These are phyloP conservation scores for Polyploca ridens DNA, from an alignment of 2,888 invertebrate genomes.

Conservation along the genomic window DNA sequence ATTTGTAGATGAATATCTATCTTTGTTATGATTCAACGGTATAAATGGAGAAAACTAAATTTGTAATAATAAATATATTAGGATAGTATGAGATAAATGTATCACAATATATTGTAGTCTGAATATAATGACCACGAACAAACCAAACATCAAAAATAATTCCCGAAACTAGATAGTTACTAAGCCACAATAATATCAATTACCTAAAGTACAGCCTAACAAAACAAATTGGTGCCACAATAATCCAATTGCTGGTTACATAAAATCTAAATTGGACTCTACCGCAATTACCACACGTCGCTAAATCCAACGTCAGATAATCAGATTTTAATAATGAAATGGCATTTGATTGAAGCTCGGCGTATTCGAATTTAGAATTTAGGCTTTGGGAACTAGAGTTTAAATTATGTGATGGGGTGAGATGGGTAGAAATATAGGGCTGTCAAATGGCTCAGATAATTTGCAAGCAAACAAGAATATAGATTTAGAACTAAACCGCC, in stretches of 20 bases:
- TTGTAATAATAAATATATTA: too few species aligned
- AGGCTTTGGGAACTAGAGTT: conserved; percentile 16
- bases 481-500: too few species aligned
- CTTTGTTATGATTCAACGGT: too few species aligned
- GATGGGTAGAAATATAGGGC: background rate
- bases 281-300: conserved; percentile 36
- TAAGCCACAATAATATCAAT: conserved; percentile 3
- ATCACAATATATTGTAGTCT: too few species aligned
- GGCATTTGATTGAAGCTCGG: conserved; percentile 13
- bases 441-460: background rate
- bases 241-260: conserved; percentile 33
- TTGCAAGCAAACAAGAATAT: background rate
- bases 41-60: too few species aligned
- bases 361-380: conserved; percentile 31
- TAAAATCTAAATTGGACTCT: conserved; percentile 38
- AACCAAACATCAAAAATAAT: background rate
- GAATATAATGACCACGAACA: background rate
- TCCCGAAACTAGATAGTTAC: background rate
- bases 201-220: conserved; percentile 22
- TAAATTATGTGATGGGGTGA: background rate
- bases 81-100: too few species aligned
- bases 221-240: conserved; percentile 27
- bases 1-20: too few species aligned
- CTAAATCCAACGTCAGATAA: conserved; percentile 39
- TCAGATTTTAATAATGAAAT: conserved; percentile 36